Conservation (phyloP, 1,140 invertebrate species). For the Chymomyza costata region DNA sequence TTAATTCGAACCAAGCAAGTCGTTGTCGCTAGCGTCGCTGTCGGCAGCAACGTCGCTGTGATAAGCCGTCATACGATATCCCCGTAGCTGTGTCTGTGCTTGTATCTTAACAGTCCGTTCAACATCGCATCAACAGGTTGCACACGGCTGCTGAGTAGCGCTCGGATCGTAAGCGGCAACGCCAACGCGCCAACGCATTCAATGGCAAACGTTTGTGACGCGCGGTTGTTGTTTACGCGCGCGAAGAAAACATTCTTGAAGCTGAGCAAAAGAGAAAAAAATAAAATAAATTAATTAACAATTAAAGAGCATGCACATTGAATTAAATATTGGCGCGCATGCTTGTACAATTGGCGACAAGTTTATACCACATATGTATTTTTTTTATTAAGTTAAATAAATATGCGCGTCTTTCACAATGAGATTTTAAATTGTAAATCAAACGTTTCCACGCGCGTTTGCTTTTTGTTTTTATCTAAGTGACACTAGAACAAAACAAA, state of each 20-base stretch:
- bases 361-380: no score
- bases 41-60: background rate
- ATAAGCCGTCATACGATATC: constrained; percentile 27
- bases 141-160: constrained; percentile 22
- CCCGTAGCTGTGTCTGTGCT: constrained; percentile 4
- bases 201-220: constrained; percentile 23
- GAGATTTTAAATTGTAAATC: no score
- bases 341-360: no score
- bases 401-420: no score
- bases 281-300: no score
- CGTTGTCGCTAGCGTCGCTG: constrained; percentile 2
- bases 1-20: constrained; percentile 7
- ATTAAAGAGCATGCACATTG: no score
- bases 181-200: constrained; percentile 18
- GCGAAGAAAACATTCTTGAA: constrained; percentile 32
- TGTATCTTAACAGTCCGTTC: constrained; percentile 1
- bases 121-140: constrained; percentile 13
- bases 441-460: no score
- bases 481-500: constrained; percentile 5
- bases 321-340: no score
- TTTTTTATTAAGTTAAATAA: no score
- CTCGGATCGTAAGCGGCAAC: no score
- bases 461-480: background rate
- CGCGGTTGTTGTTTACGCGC: no score
- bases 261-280: no score